phyloP scores from a whole-genome alignment of 2,113 vertebrate genomes.

The Myrmophylax atrothorax region DNA sequence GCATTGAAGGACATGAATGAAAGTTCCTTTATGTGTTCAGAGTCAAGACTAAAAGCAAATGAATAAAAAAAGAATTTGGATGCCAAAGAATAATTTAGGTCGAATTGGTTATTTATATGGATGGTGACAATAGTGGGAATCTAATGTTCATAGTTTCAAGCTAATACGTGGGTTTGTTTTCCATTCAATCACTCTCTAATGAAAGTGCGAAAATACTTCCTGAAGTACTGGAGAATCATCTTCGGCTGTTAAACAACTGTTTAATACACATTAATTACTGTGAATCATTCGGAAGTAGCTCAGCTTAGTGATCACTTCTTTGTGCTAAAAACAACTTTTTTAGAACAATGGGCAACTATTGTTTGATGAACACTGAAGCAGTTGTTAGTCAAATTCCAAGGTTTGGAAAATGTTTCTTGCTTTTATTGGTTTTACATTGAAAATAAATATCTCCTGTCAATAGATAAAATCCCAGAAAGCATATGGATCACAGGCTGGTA shows the following conservation, averaged over 20 bases:
- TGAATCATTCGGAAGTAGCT: not conserved
- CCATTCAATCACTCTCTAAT: not conserved
- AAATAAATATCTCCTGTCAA: not conserved
- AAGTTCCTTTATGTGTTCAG: not conserved
- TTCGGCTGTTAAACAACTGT: not conserved
- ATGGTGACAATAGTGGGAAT: not conserved
- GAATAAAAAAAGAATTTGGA: not conserved
- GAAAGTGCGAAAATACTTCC: not conserved
- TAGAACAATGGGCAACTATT: not conserved
- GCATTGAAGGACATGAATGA: not conserved
- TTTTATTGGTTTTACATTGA: not conserved
- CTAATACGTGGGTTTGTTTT: not conserved
- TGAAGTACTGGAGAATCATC: not conserved
- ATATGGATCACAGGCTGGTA: not conserved
- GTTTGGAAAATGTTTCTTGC: not conserved
- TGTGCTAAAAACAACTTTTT: not conserved
- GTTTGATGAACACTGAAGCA: not conserved
- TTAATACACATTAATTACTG: not conserved
- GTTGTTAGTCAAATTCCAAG: not conserved
- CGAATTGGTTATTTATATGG: not conserved
- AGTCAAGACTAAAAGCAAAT: not conserved
- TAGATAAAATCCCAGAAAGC: not conserved
- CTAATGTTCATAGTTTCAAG: not conserved
- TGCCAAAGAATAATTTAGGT: not conserved
- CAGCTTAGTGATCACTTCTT: not conserved